Evolutionary conservation across 2,797 vertebrate species (phyloP).

Genomic region (Periophthalmus magnuspinnatus): DNA sequence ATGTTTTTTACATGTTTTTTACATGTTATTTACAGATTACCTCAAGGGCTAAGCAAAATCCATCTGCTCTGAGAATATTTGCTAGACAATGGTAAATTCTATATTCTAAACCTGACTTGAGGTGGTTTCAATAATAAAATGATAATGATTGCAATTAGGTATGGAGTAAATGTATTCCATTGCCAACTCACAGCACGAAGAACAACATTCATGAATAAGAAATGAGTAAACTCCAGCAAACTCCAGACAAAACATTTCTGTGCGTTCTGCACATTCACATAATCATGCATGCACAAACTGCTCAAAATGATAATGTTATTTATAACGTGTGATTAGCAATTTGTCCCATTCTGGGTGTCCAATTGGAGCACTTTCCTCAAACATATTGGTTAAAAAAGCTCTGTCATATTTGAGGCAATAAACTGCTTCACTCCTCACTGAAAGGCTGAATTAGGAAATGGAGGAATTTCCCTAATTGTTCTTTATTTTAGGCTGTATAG

Average conservation of each 20-base stretch:
- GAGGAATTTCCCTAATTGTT: too few species aligned
- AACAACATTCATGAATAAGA: slow-evolving; percentile 15
- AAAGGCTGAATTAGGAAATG: too few species aligned
- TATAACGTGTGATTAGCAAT: neutral
- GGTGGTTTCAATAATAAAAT: slow-evolving; percentile 6
- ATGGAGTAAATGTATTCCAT: slow-evolving; percentile 7
- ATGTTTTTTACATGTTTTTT: too few species aligned
- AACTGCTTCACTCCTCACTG: too few species aligned
- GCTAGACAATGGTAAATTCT: neutral
- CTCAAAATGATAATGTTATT: neutral
- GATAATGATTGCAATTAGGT: slow-evolving; percentile 12
- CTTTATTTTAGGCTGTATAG: too few species aligned
- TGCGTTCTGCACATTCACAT: neutral
- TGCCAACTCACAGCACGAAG: neutral
- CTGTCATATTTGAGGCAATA: too few species aligned
- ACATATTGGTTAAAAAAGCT: too few species aligned
- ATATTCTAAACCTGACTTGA: neutral
- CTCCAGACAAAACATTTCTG: slow-evolving; percentile 1
- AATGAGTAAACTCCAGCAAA: slow-evolving; percentile 6
- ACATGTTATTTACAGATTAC: neutral
- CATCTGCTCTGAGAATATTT: neutral
- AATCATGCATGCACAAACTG: neutral
- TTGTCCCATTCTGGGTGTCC: too few species aligned
- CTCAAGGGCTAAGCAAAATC: neutral
- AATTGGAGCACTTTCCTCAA: too few species aligned